phyloP scores from a whole-genome alignment of 2,797 vertebrate genomes.

The Phaenicophaeus curvirostris region DNA sequence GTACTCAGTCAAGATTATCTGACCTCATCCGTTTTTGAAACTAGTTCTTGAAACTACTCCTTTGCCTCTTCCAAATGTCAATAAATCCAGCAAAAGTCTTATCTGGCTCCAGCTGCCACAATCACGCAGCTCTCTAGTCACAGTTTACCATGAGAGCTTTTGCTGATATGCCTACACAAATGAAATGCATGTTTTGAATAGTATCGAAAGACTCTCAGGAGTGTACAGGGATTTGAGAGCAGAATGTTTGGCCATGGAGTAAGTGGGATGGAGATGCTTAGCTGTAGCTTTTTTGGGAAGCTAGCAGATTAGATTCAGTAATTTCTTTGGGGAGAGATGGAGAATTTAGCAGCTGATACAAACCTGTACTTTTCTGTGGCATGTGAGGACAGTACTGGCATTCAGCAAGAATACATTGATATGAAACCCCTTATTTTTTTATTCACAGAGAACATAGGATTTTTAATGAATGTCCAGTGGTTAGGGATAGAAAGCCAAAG shows the following conservation, averaged over 20 bases:
- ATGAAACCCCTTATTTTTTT: not conserved
- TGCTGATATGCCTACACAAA: not conserved
- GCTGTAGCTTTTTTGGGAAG: not conserved
- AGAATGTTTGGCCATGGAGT: not conserved
- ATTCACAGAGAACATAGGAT: fast-evolving
- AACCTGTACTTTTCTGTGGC: not conserved
- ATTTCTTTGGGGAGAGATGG: not conserved
- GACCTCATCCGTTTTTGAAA: not conserved
- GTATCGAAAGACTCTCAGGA: not conserved
- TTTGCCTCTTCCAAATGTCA: not conserved
- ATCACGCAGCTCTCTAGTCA: not conserved
- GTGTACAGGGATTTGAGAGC: not conserved
- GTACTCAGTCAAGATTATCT: not conserved
- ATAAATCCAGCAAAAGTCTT: not conserved
- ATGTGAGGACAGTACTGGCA: not conserved
- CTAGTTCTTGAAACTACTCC: not conserved
- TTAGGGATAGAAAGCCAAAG: not conserved
- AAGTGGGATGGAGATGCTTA: not conserved
- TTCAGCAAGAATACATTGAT: not conserved
- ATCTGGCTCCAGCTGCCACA: not conserved
- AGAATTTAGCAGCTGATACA: not conserved
- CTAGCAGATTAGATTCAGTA: not conserved
- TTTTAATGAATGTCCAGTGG: not conserved
- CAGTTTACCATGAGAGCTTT: not conserved
- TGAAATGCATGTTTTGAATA: not conserved